Percentiles rank a stretch among this genome's conserved stretches.
Conservation (phyloP, 64 coral and sea anemone genomes). For the Actinia tenebrosa region DNA sequence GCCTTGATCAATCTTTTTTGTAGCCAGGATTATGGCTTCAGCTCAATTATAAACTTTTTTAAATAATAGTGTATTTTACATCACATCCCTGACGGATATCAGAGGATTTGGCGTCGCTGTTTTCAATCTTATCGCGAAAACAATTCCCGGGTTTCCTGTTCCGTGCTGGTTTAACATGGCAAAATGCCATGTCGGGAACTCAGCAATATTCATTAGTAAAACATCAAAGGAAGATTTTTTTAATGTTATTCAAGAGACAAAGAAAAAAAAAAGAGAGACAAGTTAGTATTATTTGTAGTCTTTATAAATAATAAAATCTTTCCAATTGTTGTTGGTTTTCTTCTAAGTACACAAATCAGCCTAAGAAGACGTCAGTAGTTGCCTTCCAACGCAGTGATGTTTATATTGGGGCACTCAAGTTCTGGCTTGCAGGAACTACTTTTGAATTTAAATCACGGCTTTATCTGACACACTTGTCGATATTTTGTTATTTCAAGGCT, state of each 20-base stretch:
- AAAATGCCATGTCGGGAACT: conserved; percentile 6
- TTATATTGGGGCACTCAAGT: background rate
- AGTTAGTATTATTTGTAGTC: conserved; percentile 12
- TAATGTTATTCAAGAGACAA: background rate
- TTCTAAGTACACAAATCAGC: conserved; percentile 14
- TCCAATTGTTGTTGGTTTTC: background rate
- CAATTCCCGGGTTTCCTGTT: background rate
- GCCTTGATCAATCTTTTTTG: background rate
- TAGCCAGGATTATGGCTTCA: background rate
- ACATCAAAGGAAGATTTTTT: background rate
- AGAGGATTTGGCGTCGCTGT: background rate
- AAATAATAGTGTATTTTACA: background rate
- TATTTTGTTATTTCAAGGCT: background rate
- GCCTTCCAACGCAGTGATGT: background rate
- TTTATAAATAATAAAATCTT: conserved; percentile 1
- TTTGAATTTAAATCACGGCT: background rate
- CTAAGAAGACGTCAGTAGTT: background rate
- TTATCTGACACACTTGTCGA: background rate
- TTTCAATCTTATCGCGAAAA: background rate
- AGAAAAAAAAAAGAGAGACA: too few species aligned
- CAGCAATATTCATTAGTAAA: background rate
- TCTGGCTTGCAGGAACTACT: background rate
- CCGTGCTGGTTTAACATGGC: background rate
- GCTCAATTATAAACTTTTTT: background rate
- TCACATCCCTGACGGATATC: background rate